Conservation (phyloP, 2,797 vertebrate species). For the Holocentrus rufus region DNA sequence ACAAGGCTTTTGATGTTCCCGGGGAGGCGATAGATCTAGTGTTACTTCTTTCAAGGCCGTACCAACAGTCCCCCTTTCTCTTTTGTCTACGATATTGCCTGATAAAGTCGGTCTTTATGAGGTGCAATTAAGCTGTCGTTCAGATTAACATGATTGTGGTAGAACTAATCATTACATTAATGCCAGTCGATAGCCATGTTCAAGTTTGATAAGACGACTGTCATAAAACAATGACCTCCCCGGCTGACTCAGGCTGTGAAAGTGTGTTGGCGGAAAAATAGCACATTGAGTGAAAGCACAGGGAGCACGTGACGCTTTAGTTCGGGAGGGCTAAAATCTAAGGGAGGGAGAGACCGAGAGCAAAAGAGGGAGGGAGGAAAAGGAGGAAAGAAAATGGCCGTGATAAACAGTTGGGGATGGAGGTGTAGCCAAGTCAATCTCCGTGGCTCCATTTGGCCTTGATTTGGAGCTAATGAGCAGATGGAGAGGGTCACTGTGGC, state of each 20-base stretch:
- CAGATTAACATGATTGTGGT: slow-evolving; percentile 40
- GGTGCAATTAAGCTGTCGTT: slow-evolving; percentile 47
- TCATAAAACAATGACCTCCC: slow-evolving; percentile 27
- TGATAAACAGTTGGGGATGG: slow-evolving; percentile 65
- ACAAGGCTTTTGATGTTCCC: slow-evolving; percentile 71
- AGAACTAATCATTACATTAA: slow-evolving; percentile 41
- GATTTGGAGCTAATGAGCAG: slow-evolving; percentile 81
- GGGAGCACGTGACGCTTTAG: not conserved
- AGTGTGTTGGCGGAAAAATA: not conserved
- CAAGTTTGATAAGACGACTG: slow-evolving; percentile 17
- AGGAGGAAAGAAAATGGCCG: slow-evolving; percentile 47
- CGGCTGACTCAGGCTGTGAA: not conserved
- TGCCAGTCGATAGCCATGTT: slow-evolving; percentile 13
- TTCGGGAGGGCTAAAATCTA: slow-evolving; percentile 20
- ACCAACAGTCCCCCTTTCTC: slow-evolving; percentile 40
- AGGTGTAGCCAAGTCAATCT: slow-evolving; percentile 76
- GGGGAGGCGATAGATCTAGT: slow-evolving; percentile 45
- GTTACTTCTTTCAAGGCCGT: slow-evolving; percentile 45
- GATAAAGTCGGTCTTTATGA: slow-evolving; percentile 48
- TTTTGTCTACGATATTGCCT: slow-evolving; percentile 41
- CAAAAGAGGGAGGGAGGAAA: slow-evolving; percentile 34
- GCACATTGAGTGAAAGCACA: not conserved
- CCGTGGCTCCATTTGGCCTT: slow-evolving; percentile 76
- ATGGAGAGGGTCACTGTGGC: slow-evolving; percentile 77
- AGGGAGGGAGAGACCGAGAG: not conserved